phyloP scores from a whole-genome alignment of 2,888 invertebrate genomes.

The Copidosoma aretas region DNA sequence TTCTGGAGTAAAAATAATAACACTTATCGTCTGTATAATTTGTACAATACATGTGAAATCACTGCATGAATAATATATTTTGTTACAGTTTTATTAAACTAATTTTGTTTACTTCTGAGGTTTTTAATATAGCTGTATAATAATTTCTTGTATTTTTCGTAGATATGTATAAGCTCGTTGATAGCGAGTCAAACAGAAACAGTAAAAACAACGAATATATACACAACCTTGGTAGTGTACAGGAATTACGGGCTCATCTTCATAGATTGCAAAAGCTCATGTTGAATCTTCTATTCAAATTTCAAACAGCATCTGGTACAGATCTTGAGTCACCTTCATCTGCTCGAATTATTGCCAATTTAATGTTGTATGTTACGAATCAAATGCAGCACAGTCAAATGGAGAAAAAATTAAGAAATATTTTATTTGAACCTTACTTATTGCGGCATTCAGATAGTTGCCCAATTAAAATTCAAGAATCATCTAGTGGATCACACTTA shows the following conservation, averaged over 20 bases:
- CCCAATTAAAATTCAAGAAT: conserved; percentile 50
- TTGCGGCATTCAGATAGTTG: conserved; percentile 47
- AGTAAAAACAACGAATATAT: too few relatives aligned
- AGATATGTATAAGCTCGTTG: conserved; percentile 60
- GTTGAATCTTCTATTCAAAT: conserved; percentile 77
- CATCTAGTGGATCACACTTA: conserved; percentile 53
- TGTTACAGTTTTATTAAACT: too few relatives aligned
- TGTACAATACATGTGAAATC: too few relatives aligned
- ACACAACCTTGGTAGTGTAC: too few relatives aligned
- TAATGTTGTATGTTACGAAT: conserved; percentile 75
- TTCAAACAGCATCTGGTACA: conserved; percentile 57
- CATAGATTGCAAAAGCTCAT: conserved; percentile 77
- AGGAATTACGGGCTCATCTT: conserved; percentile 66
- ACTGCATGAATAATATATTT: too few relatives aligned
- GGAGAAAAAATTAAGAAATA: conserved; percentile 58
- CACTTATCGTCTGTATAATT: too few relatives aligned
- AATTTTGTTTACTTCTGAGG: too few relatives aligned
- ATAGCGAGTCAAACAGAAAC: conserved; percentile 50
- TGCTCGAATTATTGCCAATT: conserved; percentile 73
- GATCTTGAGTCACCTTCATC: conserved; percentile 50
- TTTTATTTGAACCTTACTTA: conserved; percentile 57
- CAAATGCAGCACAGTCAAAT: conserved; percentile 60
- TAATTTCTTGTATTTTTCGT: conserved; percentile 23
- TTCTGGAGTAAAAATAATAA: too few relatives aligned
- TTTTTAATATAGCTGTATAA: too few relatives aligned